phyloP scores from a whole-genome alignment of 2,888 invertebrate species.

The Pyrrhia umbra region DNA sequence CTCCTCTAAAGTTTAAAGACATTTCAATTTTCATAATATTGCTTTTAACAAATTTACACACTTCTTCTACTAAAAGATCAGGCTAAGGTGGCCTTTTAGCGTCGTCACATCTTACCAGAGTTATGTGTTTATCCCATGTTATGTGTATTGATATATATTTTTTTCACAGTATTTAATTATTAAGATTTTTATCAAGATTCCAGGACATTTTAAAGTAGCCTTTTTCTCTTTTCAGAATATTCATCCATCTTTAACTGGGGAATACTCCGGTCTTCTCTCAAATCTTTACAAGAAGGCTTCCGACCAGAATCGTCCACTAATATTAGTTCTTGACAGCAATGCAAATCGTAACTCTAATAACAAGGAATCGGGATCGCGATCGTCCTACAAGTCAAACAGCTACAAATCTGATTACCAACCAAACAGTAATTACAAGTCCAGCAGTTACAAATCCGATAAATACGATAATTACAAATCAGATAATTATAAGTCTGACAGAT shows the following conservation, averaged over 20 bases:
- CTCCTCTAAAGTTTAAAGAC: too few relatives aligned
- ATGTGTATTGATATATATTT: too few relatives aligned
- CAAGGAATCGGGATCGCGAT: slow-evolving; percentile 11
- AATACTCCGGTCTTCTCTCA: slow-evolving; percentile 48
- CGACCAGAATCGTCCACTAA: slow-evolving; percentile 53
- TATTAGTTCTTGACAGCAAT: slow-evolving; percentile 52
- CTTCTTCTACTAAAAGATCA: too few relatives aligned
- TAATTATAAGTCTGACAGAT: not conserved
- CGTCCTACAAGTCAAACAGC: slow-evolving; percentile 9
- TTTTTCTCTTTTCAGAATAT: slow-evolving; percentile 45
- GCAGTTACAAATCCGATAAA: slow-evolving; percentile 1
- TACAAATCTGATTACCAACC: slow-evolving; percentile 24
- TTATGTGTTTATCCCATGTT: too few relatives aligned
- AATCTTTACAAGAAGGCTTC: slow-evolving; percentile 49
- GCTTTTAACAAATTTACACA: too few relatives aligned
- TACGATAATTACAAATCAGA: not conserved
- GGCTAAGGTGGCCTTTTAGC: too few relatives aligned
- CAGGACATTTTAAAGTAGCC: not conserved
- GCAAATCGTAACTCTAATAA: slow-evolving; percentile 19
- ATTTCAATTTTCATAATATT: too few relatives aligned
- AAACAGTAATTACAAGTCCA: slow-evolving; percentile 14
- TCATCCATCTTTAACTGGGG: slow-evolving; percentile 30
- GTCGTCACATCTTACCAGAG: too few relatives aligned
- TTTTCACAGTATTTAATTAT: too few relatives aligned
- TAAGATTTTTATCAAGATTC: too few relatives aligned